These are phyloP conservation scores for Cercocebus atys DNA, from an alignment of 2,113 vertebrate species.

Conservation along the genomic window DNA sequence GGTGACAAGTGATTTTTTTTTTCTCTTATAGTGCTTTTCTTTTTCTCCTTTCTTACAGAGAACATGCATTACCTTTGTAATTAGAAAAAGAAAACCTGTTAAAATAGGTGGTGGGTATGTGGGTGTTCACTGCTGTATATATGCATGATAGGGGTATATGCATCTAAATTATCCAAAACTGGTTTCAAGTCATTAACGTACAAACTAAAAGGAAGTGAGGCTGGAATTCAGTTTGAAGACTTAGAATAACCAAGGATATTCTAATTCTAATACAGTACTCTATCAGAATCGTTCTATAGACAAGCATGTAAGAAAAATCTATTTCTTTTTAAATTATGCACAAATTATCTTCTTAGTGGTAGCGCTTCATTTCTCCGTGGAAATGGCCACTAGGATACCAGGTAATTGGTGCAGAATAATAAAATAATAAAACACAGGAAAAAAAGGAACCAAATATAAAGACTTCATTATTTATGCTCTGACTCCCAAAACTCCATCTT, in stretches of 20 bases:
- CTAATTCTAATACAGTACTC: background rate
- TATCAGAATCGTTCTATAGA: background rate
- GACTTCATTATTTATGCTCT: background rate
- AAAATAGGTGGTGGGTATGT: background rate
- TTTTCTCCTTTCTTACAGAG: background rate
- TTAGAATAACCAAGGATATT: background rate
- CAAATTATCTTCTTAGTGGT: slow-evolving; percentile 30
- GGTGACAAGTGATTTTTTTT: background rate
- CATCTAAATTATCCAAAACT: background rate
- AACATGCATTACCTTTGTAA: background rate
- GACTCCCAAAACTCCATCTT: background rate
- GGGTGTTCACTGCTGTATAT: background rate
- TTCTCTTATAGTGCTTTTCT: background rate
- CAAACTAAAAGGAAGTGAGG: background rate
- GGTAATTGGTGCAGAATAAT: background rate
- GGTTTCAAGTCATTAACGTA: background rate
- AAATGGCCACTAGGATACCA: background rate
- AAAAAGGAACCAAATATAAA: background rate
- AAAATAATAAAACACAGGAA: background rate
- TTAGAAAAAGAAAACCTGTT: background rate
- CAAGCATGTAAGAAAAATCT: background rate
- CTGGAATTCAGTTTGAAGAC: background rate
- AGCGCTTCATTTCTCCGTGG: background rate
- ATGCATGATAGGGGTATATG: background rate
- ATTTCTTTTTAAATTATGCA: background rate